Evolutionary conservation across 2,113 vertebrate species (phyloP).

Genomic region (Pseudolaguvia tuberculata): DNA sequence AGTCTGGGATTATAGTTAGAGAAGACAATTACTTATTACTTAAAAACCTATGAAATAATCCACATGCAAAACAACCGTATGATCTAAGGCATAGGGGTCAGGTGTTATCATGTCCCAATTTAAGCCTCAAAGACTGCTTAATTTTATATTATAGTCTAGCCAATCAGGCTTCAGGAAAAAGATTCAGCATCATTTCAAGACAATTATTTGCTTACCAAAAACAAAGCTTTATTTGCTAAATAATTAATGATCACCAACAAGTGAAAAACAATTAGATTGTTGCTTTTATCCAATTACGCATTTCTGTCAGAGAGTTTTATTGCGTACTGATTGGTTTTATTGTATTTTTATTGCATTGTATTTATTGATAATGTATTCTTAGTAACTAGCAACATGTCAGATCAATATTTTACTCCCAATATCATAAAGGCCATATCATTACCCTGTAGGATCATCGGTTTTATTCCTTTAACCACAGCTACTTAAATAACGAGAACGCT

Average conservation of each 20-base stretch:
- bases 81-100: neutral
- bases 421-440: neutral
- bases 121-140: neutral
- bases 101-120: neutral
- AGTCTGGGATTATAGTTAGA: no score
- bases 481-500: neutral
- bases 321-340: neutral
- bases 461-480: neutral
- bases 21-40: no score
- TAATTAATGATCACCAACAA: neutral
- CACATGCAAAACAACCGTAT: no score
- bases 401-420: neutral
- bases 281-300: neutral
- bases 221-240: neutral
- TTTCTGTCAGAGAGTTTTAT: neutral
- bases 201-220: neutral
- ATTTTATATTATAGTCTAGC: neutral
- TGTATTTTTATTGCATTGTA: no score
- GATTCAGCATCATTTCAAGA: neutral
- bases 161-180: neutral
- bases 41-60: neutral
- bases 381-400: neutral
- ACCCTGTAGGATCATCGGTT: neutral
- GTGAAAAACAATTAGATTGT: neutral
- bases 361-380: neutral